Conservation (phyloP, 2,113 vertebrate genomes). For the Phoenicopterus ruber region DNA sequence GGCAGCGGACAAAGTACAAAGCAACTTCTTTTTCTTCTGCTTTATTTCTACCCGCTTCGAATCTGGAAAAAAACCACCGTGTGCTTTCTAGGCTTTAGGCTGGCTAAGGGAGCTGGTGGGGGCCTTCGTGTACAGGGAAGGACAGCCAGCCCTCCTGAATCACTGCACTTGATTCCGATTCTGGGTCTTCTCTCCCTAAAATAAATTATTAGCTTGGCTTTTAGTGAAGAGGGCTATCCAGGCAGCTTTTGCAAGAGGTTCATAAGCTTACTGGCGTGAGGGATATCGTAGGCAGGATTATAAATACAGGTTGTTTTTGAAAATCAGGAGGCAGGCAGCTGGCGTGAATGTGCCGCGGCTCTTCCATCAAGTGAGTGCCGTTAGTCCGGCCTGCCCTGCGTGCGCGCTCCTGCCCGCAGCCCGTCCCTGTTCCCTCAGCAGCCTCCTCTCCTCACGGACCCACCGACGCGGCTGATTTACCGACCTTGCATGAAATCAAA, state of each 20-base stretch:
- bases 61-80: neutral
- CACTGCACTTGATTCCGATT: fast-evolving
- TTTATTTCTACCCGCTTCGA: neutral
- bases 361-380: neutral
- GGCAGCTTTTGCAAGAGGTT: neutral
- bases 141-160: neutral
- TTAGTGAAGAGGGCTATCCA: neutral
- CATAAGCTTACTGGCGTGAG: neutral
- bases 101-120: neutral
- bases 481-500: slow-evolving; percentile 80
- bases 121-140: neutral
- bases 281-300: neutral
- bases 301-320: neutral
- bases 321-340: neutral
- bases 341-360: neutral
- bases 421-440: neutral
- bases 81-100: neutral
- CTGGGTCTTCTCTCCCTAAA: neutral
- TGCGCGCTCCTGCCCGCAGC: neutral
- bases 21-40: neutral
- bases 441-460: neutral
- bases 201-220: neutral
- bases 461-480: fast-evolving
- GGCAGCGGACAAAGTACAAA: slow-evolving; percentile 36
- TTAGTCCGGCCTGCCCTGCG: too few relatives aligned